Percentiles rank a stretch among this genome's conserved stretches.
Evolutionary conservation across 2,888 invertebrate species (phyloP).

Genomic region (Ormyrus rosae): DNA sequence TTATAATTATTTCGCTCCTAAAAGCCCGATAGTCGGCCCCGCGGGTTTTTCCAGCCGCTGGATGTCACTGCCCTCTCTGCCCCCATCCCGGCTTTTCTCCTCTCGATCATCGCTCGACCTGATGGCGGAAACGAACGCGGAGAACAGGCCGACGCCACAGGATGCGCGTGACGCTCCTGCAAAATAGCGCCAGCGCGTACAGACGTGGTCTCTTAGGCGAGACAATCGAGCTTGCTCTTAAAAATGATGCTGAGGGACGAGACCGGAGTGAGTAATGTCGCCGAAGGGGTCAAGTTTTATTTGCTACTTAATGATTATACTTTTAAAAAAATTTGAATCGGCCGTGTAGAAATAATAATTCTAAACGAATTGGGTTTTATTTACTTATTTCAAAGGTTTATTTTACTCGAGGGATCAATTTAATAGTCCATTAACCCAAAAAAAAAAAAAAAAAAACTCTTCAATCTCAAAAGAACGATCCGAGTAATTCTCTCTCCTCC

Average conservation of each 20-base stretch:
- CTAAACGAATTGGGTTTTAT: too few relatives aligned
- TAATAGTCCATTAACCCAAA: too few relatives aligned
- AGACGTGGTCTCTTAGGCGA: constrained; percentile 47
- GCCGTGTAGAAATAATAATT: too few relatives aligned
- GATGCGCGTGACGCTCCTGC: constrained; percentile 72
- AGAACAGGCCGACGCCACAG: constrained; percentile 61
- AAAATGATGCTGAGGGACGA: constrained; percentile 40
- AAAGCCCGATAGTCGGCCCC: neutral
- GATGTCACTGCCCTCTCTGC: constrained; percentile 31
- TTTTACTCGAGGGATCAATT: too few relatives aligned
- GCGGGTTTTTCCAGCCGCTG: neutral
- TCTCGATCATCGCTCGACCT: constrained; percentile 56
- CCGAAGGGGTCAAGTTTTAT: neutral
- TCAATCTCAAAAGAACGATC: neutral
- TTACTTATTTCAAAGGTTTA: too few relatives aligned
- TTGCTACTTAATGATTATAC: too few relatives aligned
- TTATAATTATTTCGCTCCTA: neutral
- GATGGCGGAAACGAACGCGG: constrained; percentile 60
- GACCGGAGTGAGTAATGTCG: neutral
- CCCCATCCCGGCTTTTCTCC: neutral
- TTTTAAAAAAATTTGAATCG: too few relatives aligned
- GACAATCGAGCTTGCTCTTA: neutral
- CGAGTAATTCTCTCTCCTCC: too few relatives aligned
- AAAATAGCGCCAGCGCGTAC: constrained; percentile 58
- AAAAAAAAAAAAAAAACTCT: neutral